Percentiles rank a stretch among this genome's conserved stretches.
These are phyloP conservation scores for Melinopterus prodromus DNA, from an alignment of 2,888 invertebrate species.

Conservation along the genomic window DNA sequence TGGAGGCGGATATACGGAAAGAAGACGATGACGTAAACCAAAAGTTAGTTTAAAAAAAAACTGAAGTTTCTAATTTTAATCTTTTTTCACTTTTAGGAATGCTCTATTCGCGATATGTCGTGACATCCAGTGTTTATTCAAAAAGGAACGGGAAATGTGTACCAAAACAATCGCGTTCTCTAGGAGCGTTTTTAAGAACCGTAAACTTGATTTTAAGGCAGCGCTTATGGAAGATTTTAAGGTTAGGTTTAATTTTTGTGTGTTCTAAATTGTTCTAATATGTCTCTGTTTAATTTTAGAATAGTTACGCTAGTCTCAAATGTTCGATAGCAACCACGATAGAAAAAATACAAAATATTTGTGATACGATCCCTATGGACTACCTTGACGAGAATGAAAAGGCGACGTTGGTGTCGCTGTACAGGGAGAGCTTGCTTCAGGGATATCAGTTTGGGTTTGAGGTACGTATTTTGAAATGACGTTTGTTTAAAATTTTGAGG, in stretches of 20 bases:
- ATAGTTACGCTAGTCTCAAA: constrained; percentile 61
- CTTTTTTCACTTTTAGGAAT: constrained; percentile 59
- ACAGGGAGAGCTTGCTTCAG: constrained; percentile 82
- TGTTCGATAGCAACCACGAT: constrained; percentile 67
- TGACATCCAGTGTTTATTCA: constrained; percentile 81
- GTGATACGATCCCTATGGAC: constrained; percentile 63
- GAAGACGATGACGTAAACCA: constrained; percentile 49
- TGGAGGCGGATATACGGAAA: constrained; percentile 52
- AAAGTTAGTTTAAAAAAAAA: constrained; percentile 47
- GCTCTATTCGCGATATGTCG: constrained; percentile 74
- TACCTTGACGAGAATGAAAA: constrained; percentile 68
- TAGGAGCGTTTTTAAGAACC: constrained; percentile 67
- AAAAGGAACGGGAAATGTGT: constrained; percentile 79
- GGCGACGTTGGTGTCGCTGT: constrained; percentile 68
- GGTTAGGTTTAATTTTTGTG: constrained; percentile 28
- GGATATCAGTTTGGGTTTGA: constrained; percentile 92
- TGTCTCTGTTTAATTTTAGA: constrained; percentile 29
- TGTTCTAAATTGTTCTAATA: constrained; percentile 12
- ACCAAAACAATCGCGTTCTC: constrained; percentile 84
- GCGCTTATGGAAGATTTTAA: constrained; percentile 44
- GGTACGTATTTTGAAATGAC: constrained; percentile 57
- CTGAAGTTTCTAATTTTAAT: constrained; percentile 5
- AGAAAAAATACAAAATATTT: constrained; percentile 64
- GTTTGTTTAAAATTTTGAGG: neutral
- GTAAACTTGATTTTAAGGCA: constrained; percentile 34